phyloP scores from a whole-genome alignment of 64 coral and sea anemone species.

The Actinia equina region DNA sequence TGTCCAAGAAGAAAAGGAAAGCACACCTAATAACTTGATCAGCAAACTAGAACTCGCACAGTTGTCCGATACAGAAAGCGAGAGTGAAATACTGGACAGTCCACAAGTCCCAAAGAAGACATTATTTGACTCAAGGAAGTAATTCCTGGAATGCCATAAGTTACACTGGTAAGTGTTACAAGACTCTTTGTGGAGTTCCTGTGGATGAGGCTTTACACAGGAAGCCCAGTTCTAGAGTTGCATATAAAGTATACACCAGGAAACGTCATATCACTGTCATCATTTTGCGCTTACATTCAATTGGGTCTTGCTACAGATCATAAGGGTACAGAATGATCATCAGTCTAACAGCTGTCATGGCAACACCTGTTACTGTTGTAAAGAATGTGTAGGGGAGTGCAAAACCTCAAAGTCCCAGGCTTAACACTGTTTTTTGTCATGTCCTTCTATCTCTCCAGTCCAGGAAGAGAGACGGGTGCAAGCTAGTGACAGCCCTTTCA shows the following conservation, averaged over 20 bases:
- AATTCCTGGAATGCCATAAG: not conserved
- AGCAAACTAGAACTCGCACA: conserved; percentile 53
- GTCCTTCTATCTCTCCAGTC: no score
- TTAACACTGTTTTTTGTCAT: no score
- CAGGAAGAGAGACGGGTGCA: no score
- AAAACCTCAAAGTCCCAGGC: no score
- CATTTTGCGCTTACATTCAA: not conserved
- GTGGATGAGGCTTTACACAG: not conserved
- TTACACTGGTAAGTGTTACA: not conserved
- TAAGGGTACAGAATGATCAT: not conserved
- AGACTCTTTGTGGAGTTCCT: conserved; percentile 15
- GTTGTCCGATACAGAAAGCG: conserved; percentile 87
- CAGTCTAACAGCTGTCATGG: no score
- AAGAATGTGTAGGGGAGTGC: no score
- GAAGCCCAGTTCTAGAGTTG: not conserved
- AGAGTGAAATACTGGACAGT: conserved; percentile 66
- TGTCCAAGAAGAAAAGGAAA: conserved; percentile 25
- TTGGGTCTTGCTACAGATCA: not conserved
- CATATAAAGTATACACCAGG: not conserved
- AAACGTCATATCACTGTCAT: not conserved
- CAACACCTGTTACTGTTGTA: no score
- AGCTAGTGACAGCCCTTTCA: no score
- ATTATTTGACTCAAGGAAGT: conserved; percentile 1
- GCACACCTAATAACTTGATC: conserved; percentile 11
- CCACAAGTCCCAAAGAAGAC: conserved; percentile 18